Conservation (phyloP, 2,797 vertebrate genomes). For the Ctenochaetus hawaiiensis region DNA sequence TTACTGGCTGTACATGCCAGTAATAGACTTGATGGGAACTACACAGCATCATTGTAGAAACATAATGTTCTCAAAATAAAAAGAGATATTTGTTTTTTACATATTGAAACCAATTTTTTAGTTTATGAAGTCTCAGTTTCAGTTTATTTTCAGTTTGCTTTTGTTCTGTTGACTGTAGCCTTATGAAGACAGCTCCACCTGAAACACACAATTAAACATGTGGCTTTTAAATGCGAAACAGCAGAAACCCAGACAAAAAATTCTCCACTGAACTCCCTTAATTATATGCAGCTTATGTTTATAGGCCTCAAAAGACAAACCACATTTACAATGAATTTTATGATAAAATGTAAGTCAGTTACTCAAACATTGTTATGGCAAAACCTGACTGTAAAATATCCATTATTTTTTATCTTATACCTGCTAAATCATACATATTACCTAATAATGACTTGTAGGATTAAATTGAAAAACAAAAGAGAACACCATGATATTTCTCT, state of each 20-base stretch:
- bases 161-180: neutral
- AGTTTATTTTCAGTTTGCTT: neutral
- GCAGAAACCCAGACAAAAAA: neutral
- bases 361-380: neutral
- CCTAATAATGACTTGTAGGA: neutral
- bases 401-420: too few relatives aligned
- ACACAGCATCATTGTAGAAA: neutral
- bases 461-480: neutral
- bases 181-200: constrained; percentile 13
- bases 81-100: neutral
- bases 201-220: constrained; percentile 17
- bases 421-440: neutral
- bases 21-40: neutral
- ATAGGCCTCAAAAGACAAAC: neutral
- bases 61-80: neutral
- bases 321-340: neutral
- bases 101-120: neutral
- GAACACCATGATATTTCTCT: neutral
- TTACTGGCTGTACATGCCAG: too few relatives aligned
- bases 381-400: neutral
- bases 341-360: neutral
- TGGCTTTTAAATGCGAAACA: constrained; percentile 17
- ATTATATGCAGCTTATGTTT: neutral
- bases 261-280: neutral
- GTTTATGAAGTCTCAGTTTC: neutral